Base-by-base conservation (phyloP, 2,797 vertebrate genomes). In the Lophura swinhoii region DNA sequence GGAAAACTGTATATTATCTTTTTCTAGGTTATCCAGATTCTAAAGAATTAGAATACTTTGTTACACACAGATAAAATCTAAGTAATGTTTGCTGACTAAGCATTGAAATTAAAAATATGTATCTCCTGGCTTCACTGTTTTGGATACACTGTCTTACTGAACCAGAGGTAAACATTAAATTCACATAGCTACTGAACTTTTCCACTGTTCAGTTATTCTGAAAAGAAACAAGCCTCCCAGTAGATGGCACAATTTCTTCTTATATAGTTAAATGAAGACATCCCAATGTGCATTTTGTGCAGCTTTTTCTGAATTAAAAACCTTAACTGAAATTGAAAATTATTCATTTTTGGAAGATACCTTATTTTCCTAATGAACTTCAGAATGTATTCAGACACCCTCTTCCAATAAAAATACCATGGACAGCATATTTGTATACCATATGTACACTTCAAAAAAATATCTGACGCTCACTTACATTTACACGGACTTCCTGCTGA, bases 401-500 rank as follows among this genome's bases (percentile, higher is more conserved):
- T 15, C 2, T 49, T 22, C n/a, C 23, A 67, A 75, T 17, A 71
- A 81, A 81, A 81, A 64, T 12, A 31, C 14, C 23, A 3, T 8
- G 35, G 49, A 63, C 33, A 58, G 29, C 9, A n/a, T 5, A 71
- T 12, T 23, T 35, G 21, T 21, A 51, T 12, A 24, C 2, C 2
- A 37, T 2, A 37, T 2, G 28, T 3, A 15, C 3, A 12, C 18
- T 29, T 20, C 22, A 49, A 9, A 17, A 12, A 81, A 88, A 26
- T 6, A 81, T 23, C 14, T 74, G 37, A 11, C n/a, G 9, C 56
- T 48, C 62, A 79, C 97, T 97, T 97, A 99, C 99, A 97, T 98
- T 98, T 97, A 98, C 98, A 80, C 80, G 97, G 91, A 98, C 98
- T 96, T 98, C 97, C 92, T 97, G 98, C 93, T 93, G 90, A 14